Conservation (phyloP, 35 echinoderm and acorn worm species). For the Diadema setosum region DNA sequence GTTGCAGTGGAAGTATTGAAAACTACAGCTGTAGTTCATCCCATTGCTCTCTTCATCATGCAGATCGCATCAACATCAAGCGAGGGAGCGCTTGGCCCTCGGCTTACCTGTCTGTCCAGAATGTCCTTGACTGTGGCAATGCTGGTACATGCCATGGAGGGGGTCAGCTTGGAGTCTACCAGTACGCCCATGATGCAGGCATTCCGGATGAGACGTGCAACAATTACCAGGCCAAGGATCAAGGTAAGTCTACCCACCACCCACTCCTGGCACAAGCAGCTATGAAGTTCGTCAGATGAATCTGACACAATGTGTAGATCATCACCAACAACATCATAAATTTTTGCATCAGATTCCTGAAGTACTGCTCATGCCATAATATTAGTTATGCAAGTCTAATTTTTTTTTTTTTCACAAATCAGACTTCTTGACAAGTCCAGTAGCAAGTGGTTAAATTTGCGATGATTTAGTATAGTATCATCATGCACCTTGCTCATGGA, state of each 20-base stretch:
- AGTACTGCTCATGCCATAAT: not conserved
- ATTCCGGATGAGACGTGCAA: slow-evolving; percentile 96
- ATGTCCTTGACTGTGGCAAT: slow-evolving; percentile 84
- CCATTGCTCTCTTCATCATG: not conserved
- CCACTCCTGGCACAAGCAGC: too few relatives aligned
- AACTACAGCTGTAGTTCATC: too few relatives aligned
- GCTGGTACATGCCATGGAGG: slow-evolving; percentile 92
- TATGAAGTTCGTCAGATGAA: too few relatives aligned
- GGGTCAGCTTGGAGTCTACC: slow-evolving; percentile 63
- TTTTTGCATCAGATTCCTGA: not conserved
- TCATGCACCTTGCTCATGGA: too few relatives aligned
- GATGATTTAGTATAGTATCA: too few relatives aligned
- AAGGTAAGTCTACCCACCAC: slow-evolving; percentile 77
- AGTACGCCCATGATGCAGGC: slow-evolving; percentile 77
- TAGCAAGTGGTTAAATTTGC: too few relatives aligned
- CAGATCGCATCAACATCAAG: slow-evolving; percentile 92
- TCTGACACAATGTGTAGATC: too few relatives aligned
- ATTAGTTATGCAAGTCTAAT: too few relatives aligned
- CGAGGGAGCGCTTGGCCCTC: slow-evolving; percentile 76
- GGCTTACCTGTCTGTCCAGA: slow-evolving; percentile 85
- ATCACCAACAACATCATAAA: not conserved
- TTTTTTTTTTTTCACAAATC: too few relatives aligned
- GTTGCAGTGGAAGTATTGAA: too few relatives aligned
- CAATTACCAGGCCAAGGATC: slow-evolving; percentile 91
- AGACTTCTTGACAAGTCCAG: too few relatives aligned